A percentile compares a stretch with the other conserved stretches of the same genome.
Evolutionary conservation across 1,140 invertebrate genomes (phyloP).

Genomic region (Venturia canescens): DNA sequence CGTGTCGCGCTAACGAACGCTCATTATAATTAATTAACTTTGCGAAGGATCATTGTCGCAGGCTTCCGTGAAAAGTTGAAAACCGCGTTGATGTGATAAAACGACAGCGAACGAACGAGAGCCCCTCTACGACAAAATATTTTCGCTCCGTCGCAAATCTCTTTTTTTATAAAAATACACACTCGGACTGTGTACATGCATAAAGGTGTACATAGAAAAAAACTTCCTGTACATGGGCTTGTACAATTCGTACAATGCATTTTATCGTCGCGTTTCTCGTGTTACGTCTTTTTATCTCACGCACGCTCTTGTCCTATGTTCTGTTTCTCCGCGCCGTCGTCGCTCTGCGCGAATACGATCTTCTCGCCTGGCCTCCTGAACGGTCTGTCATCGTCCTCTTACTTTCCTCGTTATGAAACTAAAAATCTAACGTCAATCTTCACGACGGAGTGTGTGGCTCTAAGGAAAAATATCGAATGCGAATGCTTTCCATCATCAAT

Average conservation of each 20-base stretch:
- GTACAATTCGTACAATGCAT: not conserved
- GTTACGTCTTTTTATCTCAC: not conserved
- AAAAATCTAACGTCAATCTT: not conserved
- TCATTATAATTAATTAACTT: slow-evolving; percentile 69
- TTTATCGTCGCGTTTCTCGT: not conserved
- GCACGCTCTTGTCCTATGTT: not conserved
- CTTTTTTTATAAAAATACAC: not conserved
- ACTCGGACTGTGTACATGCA: not conserved
- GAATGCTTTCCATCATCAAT: not conserved
- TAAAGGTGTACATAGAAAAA: not conserved
- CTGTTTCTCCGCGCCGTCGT: not conserved
- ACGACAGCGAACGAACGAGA: slow-evolving; percentile 7
- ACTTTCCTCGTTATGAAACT: not conserved
- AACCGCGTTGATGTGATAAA: slow-evolving; percentile 5
- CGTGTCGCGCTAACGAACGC: slow-evolving; percentile 41
- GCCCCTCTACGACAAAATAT: not conserved
- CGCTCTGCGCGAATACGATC: not conserved
- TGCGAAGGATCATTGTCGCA: slow-evolving; percentile 61
- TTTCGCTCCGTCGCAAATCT: not conserved
- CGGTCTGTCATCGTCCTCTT: not conserved
- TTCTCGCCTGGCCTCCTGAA: not conserved
- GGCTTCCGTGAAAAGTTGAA: slow-evolving; percentile 59
- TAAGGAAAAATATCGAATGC: not conserved
- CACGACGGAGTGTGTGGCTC: not conserved
- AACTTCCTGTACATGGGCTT: not conserved